phyloP scores from a whole-genome alignment of 2,888 invertebrate genomes.

The Cylloceria caligata region DNA sequence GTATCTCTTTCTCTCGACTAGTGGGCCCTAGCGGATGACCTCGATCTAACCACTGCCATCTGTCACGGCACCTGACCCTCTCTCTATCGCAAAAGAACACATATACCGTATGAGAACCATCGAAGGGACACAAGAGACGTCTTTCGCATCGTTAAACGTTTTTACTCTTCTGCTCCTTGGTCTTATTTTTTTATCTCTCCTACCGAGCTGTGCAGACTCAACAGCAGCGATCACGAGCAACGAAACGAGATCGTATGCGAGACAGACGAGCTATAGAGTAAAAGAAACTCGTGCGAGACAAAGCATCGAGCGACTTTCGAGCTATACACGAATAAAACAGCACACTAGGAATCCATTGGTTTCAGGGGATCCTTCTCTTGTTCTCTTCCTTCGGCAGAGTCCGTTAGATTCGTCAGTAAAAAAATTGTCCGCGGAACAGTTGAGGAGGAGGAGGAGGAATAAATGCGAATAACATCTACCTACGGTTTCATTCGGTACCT shows the following conservation, averaged over 20 bases:
- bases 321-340: neutral
- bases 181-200: slow-evolving; percentile 13
- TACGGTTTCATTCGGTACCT: slow-evolving; percentile 76
- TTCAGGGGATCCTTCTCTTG: slow-evolving; percentile 21
- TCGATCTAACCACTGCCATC: slow-evolving; percentile 45
- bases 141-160: slow-evolving; percentile 13
- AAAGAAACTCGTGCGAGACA: slow-evolving; percentile 29
- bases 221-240: slow-evolving; percentile 27
- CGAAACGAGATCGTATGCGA: slow-evolving; percentile 23
- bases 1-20: neutral
- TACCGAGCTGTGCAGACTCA: neutral
- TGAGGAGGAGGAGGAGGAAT: slow-evolving; percentile 75
- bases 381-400: slow-evolving; percentile 23
- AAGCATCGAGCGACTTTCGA: slow-evolving; percentile 6
- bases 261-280: slow-evolving; percentile 12
- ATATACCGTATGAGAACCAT: slow-evolving; percentile 2
- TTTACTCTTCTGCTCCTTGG: slow-evolving; percentile 1
- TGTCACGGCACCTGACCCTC: slow-evolving; percentile 51
- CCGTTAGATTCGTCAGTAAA: slow-evolving; percentile 38
- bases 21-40: slow-evolving; percentile 3
- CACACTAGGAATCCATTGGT: slow-evolving; percentile 3
- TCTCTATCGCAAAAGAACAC: slow-evolving; percentile 8
- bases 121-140: slow-evolving; percentile 4
- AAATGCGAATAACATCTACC: slow-evolving; percentile 73
- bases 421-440: slow-evolving; percentile 62